These are phyloP conservation scores for Drosophila yakuba DNA, from an alignment of 1,140 invertebrate genomes.

Conservation along the genomic window DNA sequence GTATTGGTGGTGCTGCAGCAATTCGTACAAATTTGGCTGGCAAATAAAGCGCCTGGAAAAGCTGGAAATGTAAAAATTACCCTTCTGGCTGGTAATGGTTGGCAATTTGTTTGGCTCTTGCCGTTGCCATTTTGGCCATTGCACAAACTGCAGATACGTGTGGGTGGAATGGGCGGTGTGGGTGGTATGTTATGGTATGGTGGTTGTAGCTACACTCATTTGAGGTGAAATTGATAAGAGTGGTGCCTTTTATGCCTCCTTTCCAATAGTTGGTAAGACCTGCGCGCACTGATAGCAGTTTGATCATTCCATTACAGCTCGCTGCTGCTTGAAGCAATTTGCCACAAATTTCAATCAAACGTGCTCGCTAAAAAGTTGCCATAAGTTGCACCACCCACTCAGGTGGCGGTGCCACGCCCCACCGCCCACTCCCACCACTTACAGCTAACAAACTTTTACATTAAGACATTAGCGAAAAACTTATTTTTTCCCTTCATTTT, in stretches of 20 bases:
- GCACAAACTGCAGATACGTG: slow-evolving; percentile 63
- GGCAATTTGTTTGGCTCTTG: slow-evolving; percentile 76
- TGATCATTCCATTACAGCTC: slow-evolving; percentile 55
- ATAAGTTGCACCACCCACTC: slow-evolving; percentile 62
- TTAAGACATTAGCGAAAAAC: slow-evolving; percentile 81
- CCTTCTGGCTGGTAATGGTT: slow-evolving; percentile 77
- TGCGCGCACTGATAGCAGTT: slow-evolving; percentile 47
- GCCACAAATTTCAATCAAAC: slow-evolving; percentile 83
- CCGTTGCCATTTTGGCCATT: slow-evolving; percentile 54
- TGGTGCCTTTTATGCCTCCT: slow-evolving; percentile 57
- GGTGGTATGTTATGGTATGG: background rate
- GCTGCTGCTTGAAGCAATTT: slow-evolving; percentile 64
- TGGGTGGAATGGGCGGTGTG: slow-evolving; percentile 8
- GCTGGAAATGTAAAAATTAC: slow-evolving; percentile 81
- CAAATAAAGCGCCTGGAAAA: slow-evolving; percentile 72
- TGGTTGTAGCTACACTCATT: slow-evolving; percentile 28
- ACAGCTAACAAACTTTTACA: slow-evolving; percentile 79
- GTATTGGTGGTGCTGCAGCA: slow-evolving; percentile 46
- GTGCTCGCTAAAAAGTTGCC: slow-evolving; percentile 74
- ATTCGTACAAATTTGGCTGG: slow-evolving; percentile 82
- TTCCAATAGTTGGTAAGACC: slow-evolving; percentile 34
- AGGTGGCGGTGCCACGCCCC: slow-evolving; percentile 41
- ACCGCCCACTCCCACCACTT: slow-evolving; percentile 28
- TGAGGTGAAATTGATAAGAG: slow-evolving; percentile 42
- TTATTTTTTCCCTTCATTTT: slow-evolving; percentile 45